Evolutionary conservation across 2,888 invertebrate species (phyloP), one percentile per base, ranked within the genome.

Genomic region (Entomobrya multifasciata): DNA sequence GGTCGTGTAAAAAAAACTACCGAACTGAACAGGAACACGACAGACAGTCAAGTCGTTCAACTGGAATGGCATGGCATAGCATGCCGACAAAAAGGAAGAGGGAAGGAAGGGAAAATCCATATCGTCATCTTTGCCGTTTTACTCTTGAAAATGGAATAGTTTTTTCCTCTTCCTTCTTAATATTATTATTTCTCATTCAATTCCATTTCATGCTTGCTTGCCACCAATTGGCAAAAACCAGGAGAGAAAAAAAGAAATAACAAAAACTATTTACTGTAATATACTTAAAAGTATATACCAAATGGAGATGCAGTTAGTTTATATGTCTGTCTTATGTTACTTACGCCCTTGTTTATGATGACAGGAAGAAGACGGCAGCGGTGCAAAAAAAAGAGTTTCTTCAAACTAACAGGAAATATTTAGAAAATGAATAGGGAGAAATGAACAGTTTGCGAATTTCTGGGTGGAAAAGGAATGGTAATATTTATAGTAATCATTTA

Each of bases 161-260:
- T 27, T 27, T 49, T 30, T 49, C 6, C 11, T 17, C 67, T 67
- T 60, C 30, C 15, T 62, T 60, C 8, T 60, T 25, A 65, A 13
- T 30, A 62, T 62, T 65, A 62, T 62, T 47, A 47, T 15, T 47
- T 70, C 25, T 49, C 70, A 47, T 70, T 70, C 25, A 15, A 70
- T 70, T 67, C 44, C 47, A 70, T 70, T 47, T 70, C 47, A 47
- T 25, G 70, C 25, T n/a, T 47, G 47, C 70, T 49, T 49, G 5
- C n/a, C 13, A 25, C n/a, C n/a, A 36, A 36, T 36, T 36, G 36
- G 36, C 36, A 36, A 22, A n/a, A 65, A 17, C 22, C 47, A 70
- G 70, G 22, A 15, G 20, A 20, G 25, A 22, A 57, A 57, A 57
- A 57, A 57, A 70, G n/a, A n/a, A n/a, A n/a, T n/a, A n/a, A 5